Conservation (phyloP, 2,113 vertebrate species). For the Psophia crepitans region DNA sequence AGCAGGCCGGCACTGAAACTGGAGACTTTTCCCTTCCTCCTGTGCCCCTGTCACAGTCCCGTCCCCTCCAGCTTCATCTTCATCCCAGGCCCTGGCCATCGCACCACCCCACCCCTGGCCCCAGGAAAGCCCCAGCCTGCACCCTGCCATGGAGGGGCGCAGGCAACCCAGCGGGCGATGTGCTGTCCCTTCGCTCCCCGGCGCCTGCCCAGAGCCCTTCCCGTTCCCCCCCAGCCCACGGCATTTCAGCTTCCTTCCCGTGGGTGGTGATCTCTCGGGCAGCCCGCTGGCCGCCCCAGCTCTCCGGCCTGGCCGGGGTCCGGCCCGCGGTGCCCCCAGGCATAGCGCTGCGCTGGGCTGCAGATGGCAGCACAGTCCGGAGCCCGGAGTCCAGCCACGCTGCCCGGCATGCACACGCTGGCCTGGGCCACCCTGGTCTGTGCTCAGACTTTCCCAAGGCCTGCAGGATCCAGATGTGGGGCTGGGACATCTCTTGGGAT, state of each 20-base stretch:
- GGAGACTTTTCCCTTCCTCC: neutral
- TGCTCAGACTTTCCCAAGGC: neutral
- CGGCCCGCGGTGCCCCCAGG: rapidly evolving
- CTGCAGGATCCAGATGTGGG: neutral
- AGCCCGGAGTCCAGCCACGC: neutral
- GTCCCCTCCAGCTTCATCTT: neutral
- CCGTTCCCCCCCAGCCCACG: rapidly evolving
- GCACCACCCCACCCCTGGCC: rapidly evolving
- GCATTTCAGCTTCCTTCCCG: rapidly evolving
- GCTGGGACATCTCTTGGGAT: neutral
- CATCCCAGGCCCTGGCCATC: neutral
- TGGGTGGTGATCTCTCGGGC: neutral
- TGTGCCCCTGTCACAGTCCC: neutral
- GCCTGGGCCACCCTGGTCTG: neutral
- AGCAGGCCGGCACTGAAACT: neutral
- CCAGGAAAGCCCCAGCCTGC: rapidly evolving
- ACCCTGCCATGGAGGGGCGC: rapidly evolving
- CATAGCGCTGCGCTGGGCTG: rapidly evolving
- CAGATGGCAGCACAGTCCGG: neutral
- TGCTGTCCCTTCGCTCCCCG: neutral
- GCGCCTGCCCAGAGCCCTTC: neutral
- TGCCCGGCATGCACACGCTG: rapidly evolving
- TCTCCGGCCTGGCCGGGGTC: neutral
- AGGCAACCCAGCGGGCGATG: rapidly evolving
- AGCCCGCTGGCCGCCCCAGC: neutral